Evolutionary conservation across 2,113 vertebrate species (phyloP).

Genomic region (Ciconia maguari): DNA sequence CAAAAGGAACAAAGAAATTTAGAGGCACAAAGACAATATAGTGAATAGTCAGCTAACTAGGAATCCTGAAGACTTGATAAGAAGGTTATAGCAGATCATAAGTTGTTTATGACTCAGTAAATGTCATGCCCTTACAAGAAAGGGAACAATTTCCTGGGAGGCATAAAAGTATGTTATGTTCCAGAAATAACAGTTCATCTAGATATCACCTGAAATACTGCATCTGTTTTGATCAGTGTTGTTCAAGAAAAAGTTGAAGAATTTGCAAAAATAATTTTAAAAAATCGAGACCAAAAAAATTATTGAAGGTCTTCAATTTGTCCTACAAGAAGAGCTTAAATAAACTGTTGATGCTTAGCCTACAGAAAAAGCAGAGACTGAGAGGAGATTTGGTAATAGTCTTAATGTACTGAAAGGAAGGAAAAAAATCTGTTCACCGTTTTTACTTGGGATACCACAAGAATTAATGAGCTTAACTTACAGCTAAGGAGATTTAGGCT

Average conservation of each 20-base stretch:
- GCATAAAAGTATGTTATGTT: neutral
- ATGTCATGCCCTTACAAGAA: neutral
- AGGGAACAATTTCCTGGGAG: neutral
- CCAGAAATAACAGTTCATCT: neutral
- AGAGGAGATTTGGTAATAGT: neutral
- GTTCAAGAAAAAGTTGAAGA: neutral
- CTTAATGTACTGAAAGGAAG: neutral
- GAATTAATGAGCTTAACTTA: slow-evolving; percentile 15
- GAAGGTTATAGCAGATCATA: neutral
- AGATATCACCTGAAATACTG: neutral
- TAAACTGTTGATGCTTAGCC: neutral
- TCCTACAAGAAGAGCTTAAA: neutral
- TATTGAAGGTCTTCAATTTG: neutral
- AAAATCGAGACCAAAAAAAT: neutral
- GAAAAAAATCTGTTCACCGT: neutral
- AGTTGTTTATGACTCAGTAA: slow-evolving; percentile 5
- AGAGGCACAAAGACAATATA: neutral
- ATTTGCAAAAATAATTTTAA: neutral
- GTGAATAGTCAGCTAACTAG: neutral
- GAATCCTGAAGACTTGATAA: neutral
- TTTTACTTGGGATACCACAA: neutral
- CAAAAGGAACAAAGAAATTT: neutral
- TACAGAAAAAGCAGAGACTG: neutral
- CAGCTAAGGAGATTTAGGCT: slow-evolving; percentile 32
- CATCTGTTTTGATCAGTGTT: neutral